Conservation (phyloP, 1,140 invertebrate species). For the Pectinophora gossypiella region DNA sequence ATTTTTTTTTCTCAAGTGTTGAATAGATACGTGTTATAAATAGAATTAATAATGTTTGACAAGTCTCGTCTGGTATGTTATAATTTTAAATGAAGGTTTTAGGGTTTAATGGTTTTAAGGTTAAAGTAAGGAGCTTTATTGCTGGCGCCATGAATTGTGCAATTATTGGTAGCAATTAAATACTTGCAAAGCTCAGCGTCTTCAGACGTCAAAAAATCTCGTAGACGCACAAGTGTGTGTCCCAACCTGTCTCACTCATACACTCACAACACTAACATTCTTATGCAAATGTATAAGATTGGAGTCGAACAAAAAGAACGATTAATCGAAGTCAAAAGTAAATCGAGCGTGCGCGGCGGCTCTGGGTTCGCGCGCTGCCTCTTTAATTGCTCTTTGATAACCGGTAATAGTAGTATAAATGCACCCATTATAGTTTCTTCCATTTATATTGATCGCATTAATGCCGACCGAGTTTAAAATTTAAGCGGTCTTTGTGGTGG, state of each 20-base stretch:
- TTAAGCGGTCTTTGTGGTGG: conserved; percentile 27
- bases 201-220: background rate
- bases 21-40: too few relatives aligned
- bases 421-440: conserved; percentile 49
- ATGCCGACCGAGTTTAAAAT: conserved; percentile 36
- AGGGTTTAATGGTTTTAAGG: too few relatives aligned
- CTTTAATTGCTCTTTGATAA: conserved; percentile 65
- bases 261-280: conserved; percentile 41
- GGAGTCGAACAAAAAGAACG: conserved; percentile 54
- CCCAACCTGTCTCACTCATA: conserved; percentile 18
- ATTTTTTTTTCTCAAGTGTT: too few relatives aligned
- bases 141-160: background rate
- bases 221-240: background rate
- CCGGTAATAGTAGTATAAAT: conserved; percentile 62
- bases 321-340: conserved; percentile 63
- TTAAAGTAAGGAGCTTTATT: too few relatives aligned
- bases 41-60: too few relatives aligned
- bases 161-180: background rate
- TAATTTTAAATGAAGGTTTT: too few relatives aligned
- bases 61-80: too few relatives aligned
- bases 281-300: conserved; percentile 58
- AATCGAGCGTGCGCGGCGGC: conserved; percentile 48
- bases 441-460: conserved; percentile 40
- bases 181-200: background rate
- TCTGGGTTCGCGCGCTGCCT: conserved; percentile 43